Base-by-base conservation (phyloP, 2,797 vertebrate species). In the Micropoecilia bifurca region DNA sequence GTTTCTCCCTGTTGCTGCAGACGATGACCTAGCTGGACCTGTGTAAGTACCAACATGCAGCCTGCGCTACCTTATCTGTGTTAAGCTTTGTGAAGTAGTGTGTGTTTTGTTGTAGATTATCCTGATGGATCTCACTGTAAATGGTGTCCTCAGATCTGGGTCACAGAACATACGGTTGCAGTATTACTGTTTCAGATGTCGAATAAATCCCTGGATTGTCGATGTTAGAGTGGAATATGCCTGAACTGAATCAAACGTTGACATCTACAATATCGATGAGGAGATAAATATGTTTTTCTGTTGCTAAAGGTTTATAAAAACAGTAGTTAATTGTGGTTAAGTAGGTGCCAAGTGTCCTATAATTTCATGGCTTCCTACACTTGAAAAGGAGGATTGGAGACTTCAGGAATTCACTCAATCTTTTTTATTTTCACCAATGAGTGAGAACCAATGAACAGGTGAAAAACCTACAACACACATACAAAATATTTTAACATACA, bases 21-120 rank as follows among this genome's bases (percentile, higher is more conserved):
- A 99, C 80, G 98, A 99, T 87, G 98, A 99, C 95, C 95, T 96
- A 97, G 97, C 97, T 91, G 98, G 98, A 90, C 98, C 98, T 94
- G 96, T 97, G 98, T 99, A 96, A 99, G 98, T 96, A 90, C 66
- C 43, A 77, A 71, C 25, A n/a, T 79, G 77, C 83, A 55, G 47
- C 36, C 50, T 47, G 74, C 4, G 28, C 14, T 61, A 63, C 25
- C 46, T 33, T 78, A 8, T 71, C 33, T 82, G 25, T 85, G 47
- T 78, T 82, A 80, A 74, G 76, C 55, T 80, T 36, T 4, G 4
- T 78, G 61, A 53, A 75, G 48, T 76, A 6, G 20, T 47, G 43
- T 88, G 72, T 85, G 74, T 80, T 79, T 79, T 80, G 13, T 80
- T 74, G 75, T 85, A 80, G 76, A 68, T 82, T 76, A 69, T 76